phyloP scores from a whole-genome alignment of 2,888 invertebrate genomes.

The Dioctria rufipes region DNA sequence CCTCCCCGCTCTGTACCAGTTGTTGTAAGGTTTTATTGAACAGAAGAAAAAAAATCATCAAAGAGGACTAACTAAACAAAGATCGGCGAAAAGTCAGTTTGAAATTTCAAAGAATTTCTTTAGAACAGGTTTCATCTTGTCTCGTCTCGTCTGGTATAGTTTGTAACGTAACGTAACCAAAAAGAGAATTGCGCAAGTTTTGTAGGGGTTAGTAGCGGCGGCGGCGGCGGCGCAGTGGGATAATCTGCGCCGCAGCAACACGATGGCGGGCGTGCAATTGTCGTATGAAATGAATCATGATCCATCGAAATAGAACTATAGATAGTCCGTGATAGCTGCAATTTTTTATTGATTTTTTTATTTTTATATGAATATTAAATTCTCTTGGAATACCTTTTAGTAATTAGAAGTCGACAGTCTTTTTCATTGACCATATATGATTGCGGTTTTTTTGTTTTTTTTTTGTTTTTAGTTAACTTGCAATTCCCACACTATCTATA shows the following conservation, averaged over 20 bases:
- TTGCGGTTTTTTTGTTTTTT: too few relatives aligned
- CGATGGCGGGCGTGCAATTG: background rate
- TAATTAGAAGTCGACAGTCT: too few relatives aligned
- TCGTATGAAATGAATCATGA: background rate
- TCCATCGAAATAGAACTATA: background rate
- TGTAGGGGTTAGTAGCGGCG: background rate
- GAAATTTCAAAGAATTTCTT: background rate
- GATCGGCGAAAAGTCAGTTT: background rate
- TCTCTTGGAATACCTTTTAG: too few relatives aligned
- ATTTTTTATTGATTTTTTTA: too few relatives aligned
- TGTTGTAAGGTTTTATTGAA: background rate
- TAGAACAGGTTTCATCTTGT: constrained; percentile 43
- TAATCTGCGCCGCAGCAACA: too few relatives aligned
- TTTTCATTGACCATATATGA: too few relatives aligned
- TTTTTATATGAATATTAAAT: too few relatives aligned
- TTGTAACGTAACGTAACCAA: background rate
- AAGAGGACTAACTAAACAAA: background rate
- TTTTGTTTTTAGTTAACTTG: too few relatives aligned
- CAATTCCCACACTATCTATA: too few relatives aligned
- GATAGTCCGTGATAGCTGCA: too few relatives aligned
- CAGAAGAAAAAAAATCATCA: background rate
- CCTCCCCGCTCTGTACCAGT: too few relatives aligned
- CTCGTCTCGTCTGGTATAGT: background rate
- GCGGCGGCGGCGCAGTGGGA: background rate
- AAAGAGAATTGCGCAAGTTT: background rate